Percentiles rank a stretch among this genome's conserved stretches.
Conservation (phyloP, 2,797 vertebrate genomes). For the Champsocephalus gunnari region DNA sequence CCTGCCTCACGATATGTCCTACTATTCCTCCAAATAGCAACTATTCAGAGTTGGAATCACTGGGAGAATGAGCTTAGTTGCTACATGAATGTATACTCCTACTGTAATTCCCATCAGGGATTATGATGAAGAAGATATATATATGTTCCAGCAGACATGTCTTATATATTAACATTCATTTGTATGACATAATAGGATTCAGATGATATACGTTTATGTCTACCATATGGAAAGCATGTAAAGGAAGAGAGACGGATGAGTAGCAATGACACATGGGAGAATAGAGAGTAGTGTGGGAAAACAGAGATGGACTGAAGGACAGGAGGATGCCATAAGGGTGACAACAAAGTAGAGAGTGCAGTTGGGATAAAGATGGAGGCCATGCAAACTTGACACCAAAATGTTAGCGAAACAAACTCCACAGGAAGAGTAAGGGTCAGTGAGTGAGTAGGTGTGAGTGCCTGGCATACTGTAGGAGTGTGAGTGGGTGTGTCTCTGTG, state of each 20-base stretch:
- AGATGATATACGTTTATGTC: constrained; percentile 19
- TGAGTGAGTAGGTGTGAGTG: constrained; percentile 39
- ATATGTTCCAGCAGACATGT: too few species aligned
- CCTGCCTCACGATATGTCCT: not conserved
- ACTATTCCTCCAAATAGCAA: not conserved
- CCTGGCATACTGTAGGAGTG: constrained; percentile 21
- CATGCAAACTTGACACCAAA: not conserved
- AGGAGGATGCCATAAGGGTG: not conserved
- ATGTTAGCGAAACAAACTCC: constrained; percentile 7
- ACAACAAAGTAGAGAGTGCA: not conserved
- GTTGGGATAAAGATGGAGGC: not conserved
- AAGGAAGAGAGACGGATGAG: constrained; percentile 2
- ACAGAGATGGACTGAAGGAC: not conserved
- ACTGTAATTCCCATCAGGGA: not conserved
- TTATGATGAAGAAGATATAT: not conserved
- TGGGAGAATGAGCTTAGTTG: not conserved
- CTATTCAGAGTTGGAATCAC: not conserved
- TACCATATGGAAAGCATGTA: constrained; percentile 19
- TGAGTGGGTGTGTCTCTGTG: constrained; percentile 40
- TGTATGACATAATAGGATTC: constrained; percentile 10
- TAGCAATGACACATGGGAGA: constrained; percentile 6
- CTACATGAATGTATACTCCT: not conserved
- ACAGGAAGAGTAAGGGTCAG: constrained; percentile 30
- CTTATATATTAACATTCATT: too few species aligned
- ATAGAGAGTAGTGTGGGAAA: constrained; percentile 25